phyloP scores from a whole-genome alignment of 2,888 invertebrate species.

The Ptychoptera albimana region DNA sequence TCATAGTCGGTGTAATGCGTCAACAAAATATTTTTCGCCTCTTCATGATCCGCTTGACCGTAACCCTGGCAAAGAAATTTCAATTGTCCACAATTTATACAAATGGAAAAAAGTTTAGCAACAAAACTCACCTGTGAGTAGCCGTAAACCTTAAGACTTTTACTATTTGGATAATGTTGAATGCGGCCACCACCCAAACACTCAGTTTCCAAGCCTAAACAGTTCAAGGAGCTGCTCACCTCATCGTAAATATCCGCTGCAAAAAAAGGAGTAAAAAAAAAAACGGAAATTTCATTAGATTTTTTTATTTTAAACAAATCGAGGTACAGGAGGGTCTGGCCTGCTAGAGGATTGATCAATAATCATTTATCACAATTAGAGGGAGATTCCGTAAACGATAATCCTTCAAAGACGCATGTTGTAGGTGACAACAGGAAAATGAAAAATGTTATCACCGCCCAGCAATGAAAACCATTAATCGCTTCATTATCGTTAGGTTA shows the following conservation, averaged over 20 bases:
- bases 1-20: conserved; percentile 56
- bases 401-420: too few species aligned
- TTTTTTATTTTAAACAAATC: too few species aligned
- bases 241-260: conserved; percentile 69
- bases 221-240: conserved; percentile 23
- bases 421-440: too few species aligned
- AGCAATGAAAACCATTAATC: too few species aligned
- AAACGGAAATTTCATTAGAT: conserved; percentile 2
- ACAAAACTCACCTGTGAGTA: conserved; percentile 70
- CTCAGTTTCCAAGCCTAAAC: conserved; percentile 47
- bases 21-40: conserved; percentile 58
- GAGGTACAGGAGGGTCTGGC: too few species aligned
- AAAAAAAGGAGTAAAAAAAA: conserved; percentile 16
- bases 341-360: too few species aligned
- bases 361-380: too few species aligned
- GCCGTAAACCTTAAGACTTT: conserved; percentile 76
- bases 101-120: too few species aligned
- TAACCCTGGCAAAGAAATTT: conserved; percentile 38
- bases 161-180: conserved; percentile 58
- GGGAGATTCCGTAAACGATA: too few species aligned
- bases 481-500: too few species aligned
- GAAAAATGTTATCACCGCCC: too few species aligned
- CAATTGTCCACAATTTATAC: too few species aligned
- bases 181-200: conserved; percentile 90
- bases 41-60: conserved; percentile 78